Evolutionary conservation across 2,888 invertebrate species (phyloP).

Genomic region (Balanococcus diminutus): DNA sequence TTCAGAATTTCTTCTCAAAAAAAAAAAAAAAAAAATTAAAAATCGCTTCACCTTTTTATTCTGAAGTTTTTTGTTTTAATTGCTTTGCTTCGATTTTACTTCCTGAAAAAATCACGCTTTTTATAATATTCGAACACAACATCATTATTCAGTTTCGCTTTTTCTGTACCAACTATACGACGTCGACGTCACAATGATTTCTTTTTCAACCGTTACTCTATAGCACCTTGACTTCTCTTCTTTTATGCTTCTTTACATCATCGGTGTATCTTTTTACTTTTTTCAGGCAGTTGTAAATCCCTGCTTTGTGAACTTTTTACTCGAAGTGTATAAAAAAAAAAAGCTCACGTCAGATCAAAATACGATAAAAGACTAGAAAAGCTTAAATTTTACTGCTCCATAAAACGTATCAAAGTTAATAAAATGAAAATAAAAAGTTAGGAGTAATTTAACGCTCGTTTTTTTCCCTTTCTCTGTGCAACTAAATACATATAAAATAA

Average conservation of each 20-base stretch:
- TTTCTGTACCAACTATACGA: not conserved
- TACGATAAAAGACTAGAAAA: conserved; percentile 12
- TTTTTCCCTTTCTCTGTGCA: not conserved
- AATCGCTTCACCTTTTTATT: too few relatives aligned
- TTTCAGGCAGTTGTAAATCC: not conserved
- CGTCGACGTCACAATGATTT: not conserved
- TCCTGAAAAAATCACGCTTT: too few relatives aligned
- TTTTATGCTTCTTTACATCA: not conserved
- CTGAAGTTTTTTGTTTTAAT: too few relatives aligned
- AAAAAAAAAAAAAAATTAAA: too few relatives aligned
- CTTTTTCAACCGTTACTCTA: not conserved
- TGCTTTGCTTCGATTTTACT: too few relatives aligned
- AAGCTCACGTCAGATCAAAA: not conserved
- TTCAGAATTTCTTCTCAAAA: too few relatives aligned
- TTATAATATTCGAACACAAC: too few relatives aligned
- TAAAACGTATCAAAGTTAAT: conserved; percentile 32
- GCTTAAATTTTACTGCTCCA: conserved; percentile 29
- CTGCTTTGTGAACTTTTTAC: not conserved
- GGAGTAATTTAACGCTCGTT: conserved; percentile 14
- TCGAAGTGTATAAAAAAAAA: not conserved
- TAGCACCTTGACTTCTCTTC: not conserved
- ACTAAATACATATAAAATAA: conserved; percentile 20
- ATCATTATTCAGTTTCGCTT: not conserved
- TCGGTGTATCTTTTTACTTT: not conserved
- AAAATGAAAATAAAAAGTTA: conserved; percentile 38